Evolutionary conservation across 2,888 invertebrate genomes (phyloP), one percentile per base, ranked within the genome.

Genomic region (Brachylomia viminalis): DNA sequence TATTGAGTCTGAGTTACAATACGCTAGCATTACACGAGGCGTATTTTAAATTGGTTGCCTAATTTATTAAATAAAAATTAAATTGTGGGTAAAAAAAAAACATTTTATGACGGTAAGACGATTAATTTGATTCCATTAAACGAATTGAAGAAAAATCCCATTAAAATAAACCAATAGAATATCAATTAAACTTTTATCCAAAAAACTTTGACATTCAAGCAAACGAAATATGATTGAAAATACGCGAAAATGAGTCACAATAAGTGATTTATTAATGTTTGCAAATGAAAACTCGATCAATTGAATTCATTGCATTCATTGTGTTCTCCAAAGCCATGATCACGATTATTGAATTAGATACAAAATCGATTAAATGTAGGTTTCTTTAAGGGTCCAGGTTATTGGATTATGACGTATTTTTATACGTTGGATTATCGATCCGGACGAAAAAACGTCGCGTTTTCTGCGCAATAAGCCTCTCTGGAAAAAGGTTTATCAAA

Each of bases 401-500:
- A 84, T 62, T 38, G 61, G 69, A 82, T 70, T 66, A 74, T 42
- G n/a, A 15, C 45, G 58, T 73, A 61, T 82, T 76, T 77, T 66
- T 74, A 33, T 74, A 62, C n/a, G 52, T 38, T 42, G 23, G 30
- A 45, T 56, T 82, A 83, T 83, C 62, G 83, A 83, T 82, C 61
- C 61, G 72, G 15, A 52, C 33, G 58, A 42, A 61, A 80, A 72
- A 66, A 59, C 27, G 52, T 42, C 52, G 27, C 45, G 42, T 82
- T 67, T 56, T 76, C 85, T 83, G 83, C 83, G 83, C 72, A 85
- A 38, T 58, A 73, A 76, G 59, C 30, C 30, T 47, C 27, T 72
- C 52, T 71, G 15, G 33, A 27, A 49, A 80, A 38, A 61, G 20
- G 23, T 59, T 80, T 69, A 30, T n/a, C 30, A 54, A 75, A 74